Base-by-base conservation (phyloP, 2,113 vertebrate species). In the Chloroceryle aenea region DNA sequence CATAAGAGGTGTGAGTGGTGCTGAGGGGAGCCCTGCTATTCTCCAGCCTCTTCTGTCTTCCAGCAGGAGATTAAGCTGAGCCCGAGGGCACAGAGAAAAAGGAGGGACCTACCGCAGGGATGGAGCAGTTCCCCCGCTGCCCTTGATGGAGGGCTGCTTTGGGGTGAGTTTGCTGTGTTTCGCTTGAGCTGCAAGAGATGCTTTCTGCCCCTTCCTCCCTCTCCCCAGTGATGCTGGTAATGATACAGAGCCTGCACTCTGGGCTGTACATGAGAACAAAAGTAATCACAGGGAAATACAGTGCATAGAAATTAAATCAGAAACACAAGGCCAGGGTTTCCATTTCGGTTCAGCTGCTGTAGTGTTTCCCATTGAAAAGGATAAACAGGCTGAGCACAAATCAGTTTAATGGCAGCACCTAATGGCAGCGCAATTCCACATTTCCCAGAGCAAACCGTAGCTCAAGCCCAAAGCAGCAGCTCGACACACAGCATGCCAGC, bases 321-420 rank as follows among this genome's bases (percentile, higher is more conserved):
- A 93, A 96, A 76, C 1, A 66, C 81, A 58, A 34, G 79, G 81
- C 81, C 67, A 22, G 90, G 93, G 90, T 85, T 94, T 96, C 94
- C 86, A 85, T 91, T 89, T 83, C 38, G 4, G 68, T 85, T 85
- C 77, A 19, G 83, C 56, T 69, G 19, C 47, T 32, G 32, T 75
- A 85, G 68, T 8, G 15, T n/a, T 92, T 58, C 78, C 78, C 85
- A 36, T 30, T 40, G 92, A 56, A 55, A 83, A 61, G 89, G 93
- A 97, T 74, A 80, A 96, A 93, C 92, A 83, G 83, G 58, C 74
- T 78, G 90, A 94, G 88, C 85, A 89, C 90, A 94, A 86, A 92
- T 93, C 94, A 96, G 89, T 85, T 92, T 89, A 91, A 93, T 27
- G 88, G 89, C 95, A 95, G 95, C 94, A 48, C 78, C 92, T 85